These are phyloP conservation scores for Hucho hucho DNA, from an alignment of 2,113 vertebrate genomes.

Conservation along the genomic window DNA sequence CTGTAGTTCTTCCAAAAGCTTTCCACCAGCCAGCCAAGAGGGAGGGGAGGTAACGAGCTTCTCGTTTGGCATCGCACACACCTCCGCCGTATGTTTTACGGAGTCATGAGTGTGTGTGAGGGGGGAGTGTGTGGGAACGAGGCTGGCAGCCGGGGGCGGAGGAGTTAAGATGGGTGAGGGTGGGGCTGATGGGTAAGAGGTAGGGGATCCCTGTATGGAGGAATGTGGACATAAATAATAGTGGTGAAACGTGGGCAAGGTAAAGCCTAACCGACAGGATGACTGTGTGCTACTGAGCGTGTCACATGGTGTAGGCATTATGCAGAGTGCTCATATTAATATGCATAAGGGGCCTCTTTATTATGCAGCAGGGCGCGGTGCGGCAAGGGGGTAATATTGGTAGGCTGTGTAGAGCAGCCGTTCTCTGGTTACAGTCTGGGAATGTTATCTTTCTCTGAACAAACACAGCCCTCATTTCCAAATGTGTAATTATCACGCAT, in stretches of 20 bases:
- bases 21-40: constrained; percentile 67
- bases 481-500: constrained; percentile 61
- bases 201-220: constrained; percentile 72
- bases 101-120: constrained; percentile 40
- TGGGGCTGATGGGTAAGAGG: constrained; percentile 32
- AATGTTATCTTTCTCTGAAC: constrained; percentile 58
- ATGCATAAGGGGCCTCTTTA: constrained; percentile 74
- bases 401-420: constrained; percentile 45
- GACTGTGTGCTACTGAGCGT: constrained; percentile 66
- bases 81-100: constrained; percentile 58
- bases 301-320: constrained; percentile 81
- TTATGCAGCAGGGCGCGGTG: constrained; percentile 66
- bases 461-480: constrained; percentile 59
- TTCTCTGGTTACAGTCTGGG: constrained; percentile 54
- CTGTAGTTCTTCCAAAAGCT: constrained; percentile 98
- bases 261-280: constrained; percentile 67
- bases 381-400: constrained; percentile 66
- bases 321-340: constrained; percentile 85
- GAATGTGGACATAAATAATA: constrained; percentile 83
- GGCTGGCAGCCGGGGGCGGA: constrained; percentile 49
- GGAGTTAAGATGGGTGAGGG: constrained; percentile 43
- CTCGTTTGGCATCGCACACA: constrained; percentile 73
- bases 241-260: constrained; percentile 73
- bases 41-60: constrained; percentile 79
- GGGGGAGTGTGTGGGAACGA: constrained; percentile 48